Percentiles rank a stretch among this genome's conserved stretches.
These are phyloP conservation scores for Hydrozoanthus tunicans DNA, from an alignment of 64 coral and sea anemone genomes.

Conservation along the genomic window DNA sequence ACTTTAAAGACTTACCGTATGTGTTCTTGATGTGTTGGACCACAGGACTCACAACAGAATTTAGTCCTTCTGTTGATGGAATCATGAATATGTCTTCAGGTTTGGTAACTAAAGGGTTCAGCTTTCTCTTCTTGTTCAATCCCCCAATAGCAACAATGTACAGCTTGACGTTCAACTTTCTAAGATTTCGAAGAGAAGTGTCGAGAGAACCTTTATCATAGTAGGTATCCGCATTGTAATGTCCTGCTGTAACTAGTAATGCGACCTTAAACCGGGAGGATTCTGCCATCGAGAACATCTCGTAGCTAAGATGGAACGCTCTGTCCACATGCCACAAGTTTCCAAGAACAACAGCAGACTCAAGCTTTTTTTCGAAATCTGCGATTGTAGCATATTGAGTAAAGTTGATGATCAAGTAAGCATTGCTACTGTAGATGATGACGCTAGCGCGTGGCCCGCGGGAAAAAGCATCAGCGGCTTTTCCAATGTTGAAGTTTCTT, in stretches of 20 bases:
- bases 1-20: background rate
- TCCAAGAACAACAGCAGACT: slow-evolving; percentile 5
- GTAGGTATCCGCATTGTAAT: background rate
- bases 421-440: slow-evolving; percentile 37
- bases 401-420: slow-evolving; percentile 9
- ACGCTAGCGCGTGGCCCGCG: slow-evolving; percentile 21
- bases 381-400: slow-evolving; percentile 35
- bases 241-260: slow-evolving; percentile 2
- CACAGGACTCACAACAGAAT: background rate
- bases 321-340: slow-evolving; percentile 2
- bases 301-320: background rate
- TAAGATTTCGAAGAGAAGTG: background rate
- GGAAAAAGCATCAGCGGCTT: background rate
- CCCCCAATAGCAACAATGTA: slow-evolving; percentile 41
- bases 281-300: slow-evolving; percentile 10
- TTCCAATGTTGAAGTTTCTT: background rate
- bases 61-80: background rate
- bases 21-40: background rate
- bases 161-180: background rate
- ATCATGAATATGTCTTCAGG: slow-evolving; percentile 29
- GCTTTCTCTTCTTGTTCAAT: background rate
- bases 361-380: slow-evolving; percentile 9
- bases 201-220: background rate
- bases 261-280: background rate
- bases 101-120: background rate